Base-by-base conservation (phyloP, 1,140 invertebrate species). In the Mizuhopecten yessoensis region DNA sequence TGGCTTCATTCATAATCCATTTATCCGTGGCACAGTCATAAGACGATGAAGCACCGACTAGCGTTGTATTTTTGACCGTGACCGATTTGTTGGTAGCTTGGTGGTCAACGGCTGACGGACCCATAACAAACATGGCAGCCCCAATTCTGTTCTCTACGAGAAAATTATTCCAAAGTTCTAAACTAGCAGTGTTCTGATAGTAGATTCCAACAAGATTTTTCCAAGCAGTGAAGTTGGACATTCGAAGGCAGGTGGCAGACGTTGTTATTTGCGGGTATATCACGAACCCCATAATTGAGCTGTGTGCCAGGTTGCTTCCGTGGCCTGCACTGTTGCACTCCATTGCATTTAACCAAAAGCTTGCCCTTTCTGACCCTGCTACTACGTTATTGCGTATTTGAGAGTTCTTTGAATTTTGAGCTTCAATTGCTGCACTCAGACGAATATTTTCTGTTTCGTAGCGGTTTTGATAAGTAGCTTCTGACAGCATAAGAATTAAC, bases 151-250 rank as follows among this genome's bases (percentile, higher is more conserved):
- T 96, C 5, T 96, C 96, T 1, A 90, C 92, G 29, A 91, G 88
- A 0, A 93, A 87, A 33, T 93, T 88, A 34, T 94, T 88, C 23
- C 75, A 39, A 34, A 94, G 13, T 15, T 87, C 23, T 33, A 92
- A 11, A 89, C 90, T 94, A 0, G 89, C 33, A 0, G 0, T 5
- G 87, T 92, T 94, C 20, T 96, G 93, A 89, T 93, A 90, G 91
- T 95, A 96, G 1, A 96, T 89, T 89, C 86, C 95, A 86, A 95
- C 94, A 11, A 34, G 45, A 86, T 92, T 94, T 88, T 93, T 95
- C 49, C 88, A 95, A 10, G 94, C 36, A 0, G 86, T 39, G 88
- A 96, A 95, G 23, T 93, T 93, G 15, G 94, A 89, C 34, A 93
- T 92, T 89, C 86, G 86, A 7, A 90, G 23, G 87, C 94, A 95